These are phyloP conservation scores for Cryptocheilus praepositus DNA, from an alignment of 2,888 invertebrate species.

Conservation along the genomic window DNA sequence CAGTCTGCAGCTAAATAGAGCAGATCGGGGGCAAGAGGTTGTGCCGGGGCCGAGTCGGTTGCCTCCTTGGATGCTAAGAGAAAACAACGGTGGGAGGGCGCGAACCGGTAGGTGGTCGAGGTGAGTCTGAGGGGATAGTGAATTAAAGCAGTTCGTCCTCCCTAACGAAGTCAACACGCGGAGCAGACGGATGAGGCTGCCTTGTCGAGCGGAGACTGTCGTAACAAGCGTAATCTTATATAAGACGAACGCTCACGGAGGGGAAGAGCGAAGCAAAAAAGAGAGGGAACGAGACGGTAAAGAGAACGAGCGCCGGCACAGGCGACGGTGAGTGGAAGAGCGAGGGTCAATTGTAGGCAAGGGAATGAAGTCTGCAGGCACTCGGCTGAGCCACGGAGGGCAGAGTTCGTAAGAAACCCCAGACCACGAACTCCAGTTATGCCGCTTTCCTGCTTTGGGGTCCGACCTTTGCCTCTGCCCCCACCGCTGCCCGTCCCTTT, in stretches of 20 bases:
- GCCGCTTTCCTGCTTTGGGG: slow-evolving; percentile 42
- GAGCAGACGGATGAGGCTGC: slow-evolving; percentile 52
- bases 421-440: slow-evolving; percentile 52
- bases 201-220: slow-evolving; percentile 61
- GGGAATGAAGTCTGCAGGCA: slow-evolving; percentile 15
- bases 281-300: slow-evolving; percentile 40
- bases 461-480: slow-evolving; percentile 20
- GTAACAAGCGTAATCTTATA: slow-evolving; percentile 70
- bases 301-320: slow-evolving; percentile 10
- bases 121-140: slow-evolving; percentile 47
- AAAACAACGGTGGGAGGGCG: background rate
- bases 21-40: no score
- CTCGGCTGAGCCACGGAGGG: background rate
- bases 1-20: background rate
- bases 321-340: slow-evolving; percentile 17
- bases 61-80: background rate
- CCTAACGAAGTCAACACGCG: slow-evolving; percentile 68
- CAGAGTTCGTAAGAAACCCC: slow-evolving; percentile 48
- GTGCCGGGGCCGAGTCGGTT: no score
- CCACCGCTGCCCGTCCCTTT: slow-evolving; percentile 6
- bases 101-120: background rate
- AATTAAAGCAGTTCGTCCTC: slow-evolving; percentile 66
- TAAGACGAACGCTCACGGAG: slow-evolving; percentile 50
- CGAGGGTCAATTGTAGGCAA: slow-evolving; percentile 33
- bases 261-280: slow-evolving; percentile 4